Evolutionary conservation across 2,888 invertebrate genomes (phyloP).

Genomic region (Metellina segmentata): DNA sequence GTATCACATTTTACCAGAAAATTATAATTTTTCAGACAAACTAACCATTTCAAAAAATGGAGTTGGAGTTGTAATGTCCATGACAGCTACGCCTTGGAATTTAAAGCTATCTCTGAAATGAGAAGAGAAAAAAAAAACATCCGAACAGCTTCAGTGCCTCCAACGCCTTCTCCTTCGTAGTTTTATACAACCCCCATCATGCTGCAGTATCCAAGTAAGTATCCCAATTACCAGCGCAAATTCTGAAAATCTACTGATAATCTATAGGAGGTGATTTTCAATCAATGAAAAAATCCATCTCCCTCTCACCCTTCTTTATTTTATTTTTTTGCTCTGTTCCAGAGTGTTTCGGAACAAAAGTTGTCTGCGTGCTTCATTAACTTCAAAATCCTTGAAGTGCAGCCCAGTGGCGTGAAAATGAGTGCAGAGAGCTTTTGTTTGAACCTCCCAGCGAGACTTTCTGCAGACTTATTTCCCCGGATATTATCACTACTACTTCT

Average conservation of each 20-base stretch:
- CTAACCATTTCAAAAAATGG: no score
- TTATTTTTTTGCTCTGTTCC: background rate
- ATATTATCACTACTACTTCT: constrained; percentile 50
- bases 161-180: no score
- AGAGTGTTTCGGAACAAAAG: constrained; percentile 31
- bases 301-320: background rate
- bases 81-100: no score
- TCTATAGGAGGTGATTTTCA: constrained; percentile 42
- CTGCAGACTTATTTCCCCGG: constrained; percentile 17
- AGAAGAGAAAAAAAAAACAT: no score
- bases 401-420: constrained; percentile 21
- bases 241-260: constrained; percentile 44
- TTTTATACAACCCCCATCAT: no score
- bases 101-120: no score
- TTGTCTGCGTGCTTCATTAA: constrained; percentile 48
- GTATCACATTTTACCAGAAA: no score
- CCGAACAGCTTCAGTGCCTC: no score
- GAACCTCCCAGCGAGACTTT: constrained; percentile 13
- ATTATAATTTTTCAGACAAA: no score
- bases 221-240: constrained; percentile 24
- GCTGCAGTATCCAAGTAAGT: no score
- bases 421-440: constrained; percentile 31
- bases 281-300: constrained; percentile 56
- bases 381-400: constrained; percentile 35
- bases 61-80: no score